Conservation (phyloP, 2,888 invertebrate genomes). For the Oxytorus armatus region DNA sequence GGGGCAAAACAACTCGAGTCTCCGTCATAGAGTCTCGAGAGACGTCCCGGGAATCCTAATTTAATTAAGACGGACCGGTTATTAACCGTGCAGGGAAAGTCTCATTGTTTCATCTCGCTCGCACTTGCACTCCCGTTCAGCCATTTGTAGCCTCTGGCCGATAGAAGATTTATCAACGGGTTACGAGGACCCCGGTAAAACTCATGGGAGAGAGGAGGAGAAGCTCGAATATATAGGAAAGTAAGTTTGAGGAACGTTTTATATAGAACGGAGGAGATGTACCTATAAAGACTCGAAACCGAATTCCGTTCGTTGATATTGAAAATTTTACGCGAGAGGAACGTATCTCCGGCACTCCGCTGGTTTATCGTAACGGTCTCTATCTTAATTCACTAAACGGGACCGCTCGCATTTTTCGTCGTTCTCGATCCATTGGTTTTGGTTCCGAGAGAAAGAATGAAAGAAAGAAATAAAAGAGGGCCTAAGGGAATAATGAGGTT, state of each 20-base stretch:
- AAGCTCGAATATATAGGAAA: slow-evolving; percentile 13
- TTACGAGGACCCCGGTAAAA: background rate
- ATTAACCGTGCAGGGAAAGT: slow-evolving; percentile 72
- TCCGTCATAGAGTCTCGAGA: slow-evolving; percentile 28
- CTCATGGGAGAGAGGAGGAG: slow-evolving; percentile 8
- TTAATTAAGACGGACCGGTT: slow-evolving; percentile 82
- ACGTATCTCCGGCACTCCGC: slow-evolving; percentile 28
- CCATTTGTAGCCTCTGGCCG: background rate
- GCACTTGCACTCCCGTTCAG: background rate
- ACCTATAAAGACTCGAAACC: slow-evolving; percentile 59
- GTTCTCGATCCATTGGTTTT: slow-evolving; percentile 25
- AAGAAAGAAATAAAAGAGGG: slow-evolving; percentile 21
- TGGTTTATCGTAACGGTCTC: slow-evolving; percentile 20
- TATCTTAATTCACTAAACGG: background rate
- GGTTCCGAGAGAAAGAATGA: slow-evolving; percentile 31
- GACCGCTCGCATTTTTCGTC: slow-evolving; percentile 21
- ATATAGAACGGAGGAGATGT: slow-evolving; percentile 57
- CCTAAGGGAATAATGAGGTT: background rate
- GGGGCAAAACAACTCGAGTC: slow-evolving; percentile 25
- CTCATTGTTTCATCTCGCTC: slow-evolving; percentile 31
- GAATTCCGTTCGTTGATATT: slow-evolving; percentile 68
- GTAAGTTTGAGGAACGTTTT: slow-evolving; percentile 61
- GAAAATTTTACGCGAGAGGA: slow-evolving; percentile 55
- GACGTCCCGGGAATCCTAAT: slow-evolving; percentile 81
- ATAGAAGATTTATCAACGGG: slow-evolving; percentile 34